A percentile compares a stretch with the other conserved stretches of the same genome.
These are phyloP conservation scores for Anoplius nigerrimus DNA, from an alignment of 2,888 invertebrate genomes.

Conservation along the genomic window DNA sequence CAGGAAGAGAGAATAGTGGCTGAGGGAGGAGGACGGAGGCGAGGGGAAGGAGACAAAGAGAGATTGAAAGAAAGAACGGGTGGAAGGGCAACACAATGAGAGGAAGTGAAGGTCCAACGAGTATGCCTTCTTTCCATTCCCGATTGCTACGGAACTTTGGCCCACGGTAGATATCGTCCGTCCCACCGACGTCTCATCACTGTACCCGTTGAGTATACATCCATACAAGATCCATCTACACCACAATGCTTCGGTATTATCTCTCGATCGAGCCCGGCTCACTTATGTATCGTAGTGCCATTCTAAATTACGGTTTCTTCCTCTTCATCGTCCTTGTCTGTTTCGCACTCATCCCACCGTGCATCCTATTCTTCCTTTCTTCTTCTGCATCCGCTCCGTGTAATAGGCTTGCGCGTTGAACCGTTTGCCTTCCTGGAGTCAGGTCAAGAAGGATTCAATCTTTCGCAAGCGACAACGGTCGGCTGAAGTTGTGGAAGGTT, in stretches of 20 bases:
- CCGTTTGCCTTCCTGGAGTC: slow-evolving; percentile 34
- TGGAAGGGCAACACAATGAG: slow-evolving; percentile 66
- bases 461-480: neutral
- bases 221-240: slow-evolving; percentile 46
- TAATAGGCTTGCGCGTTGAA: slow-evolving; percentile 25
- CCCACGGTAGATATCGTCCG: slow-evolving; percentile 53
- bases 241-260: slow-evolving; percentile 49
- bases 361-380: slow-evolving; percentile 2
- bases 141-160: slow-evolving; percentile 56
- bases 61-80: slow-evolving; percentile 34
- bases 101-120: slow-evolving; percentile 74
- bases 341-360: neutral
- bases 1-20: neutral
- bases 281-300: slow-evolving; percentile 46
- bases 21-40: neutral
- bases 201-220: slow-evolving; percentile 56
- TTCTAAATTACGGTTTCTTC: slow-evolving; percentile 45
- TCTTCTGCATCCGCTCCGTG: slow-evolving; percentile 17
- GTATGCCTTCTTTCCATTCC: slow-evolving; percentile 66
- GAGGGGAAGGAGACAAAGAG: slow-evolving; percentile 13
- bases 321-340: slow-evolving; percentile 4
- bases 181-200: slow-evolving; percentile 60
- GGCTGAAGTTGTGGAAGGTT: slow-evolving; percentile 10
- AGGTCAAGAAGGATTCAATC: too few species aligned
- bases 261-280: slow-evolving; percentile 53